phyloP scores from a whole-genome alignment of 2,888 invertebrate species.

The Pammene fasciana region DNA sequence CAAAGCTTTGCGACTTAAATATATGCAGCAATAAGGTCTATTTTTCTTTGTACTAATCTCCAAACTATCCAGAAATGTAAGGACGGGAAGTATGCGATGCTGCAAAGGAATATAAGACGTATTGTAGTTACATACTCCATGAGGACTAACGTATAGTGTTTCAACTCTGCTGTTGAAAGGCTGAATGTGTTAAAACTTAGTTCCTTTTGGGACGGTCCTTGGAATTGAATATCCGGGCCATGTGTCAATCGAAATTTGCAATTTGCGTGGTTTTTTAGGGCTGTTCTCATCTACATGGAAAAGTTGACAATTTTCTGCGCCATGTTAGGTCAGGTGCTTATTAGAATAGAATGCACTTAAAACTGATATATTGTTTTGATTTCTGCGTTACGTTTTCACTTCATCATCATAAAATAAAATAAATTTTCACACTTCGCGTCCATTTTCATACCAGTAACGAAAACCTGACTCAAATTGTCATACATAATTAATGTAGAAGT shows the following conservation, averaged over 20 bases:
- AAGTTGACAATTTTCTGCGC: background rate
- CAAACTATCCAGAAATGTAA: background rate
- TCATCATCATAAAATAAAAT: no score
- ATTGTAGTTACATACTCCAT: background rate
- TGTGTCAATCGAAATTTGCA: conserved; percentile 16
- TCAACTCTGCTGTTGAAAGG: background rate
- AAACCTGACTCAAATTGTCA: no score
- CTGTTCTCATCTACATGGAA: conserved; percentile 7
- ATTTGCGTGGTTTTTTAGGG: conserved; percentile 15
- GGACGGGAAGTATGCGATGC: background rate
- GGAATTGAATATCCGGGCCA: conserved; percentile 24
- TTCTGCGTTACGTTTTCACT: no score
- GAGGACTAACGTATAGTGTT: conserved; percentile 4
- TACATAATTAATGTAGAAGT: no score
- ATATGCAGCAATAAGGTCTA: background rate
- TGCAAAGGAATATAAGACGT: background rate
- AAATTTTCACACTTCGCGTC: no score
- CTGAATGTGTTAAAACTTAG: background rate
- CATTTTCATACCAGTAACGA: no score
- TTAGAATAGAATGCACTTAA: no score
- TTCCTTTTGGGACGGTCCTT: conserved; percentile 8
- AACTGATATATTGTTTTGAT: no score
- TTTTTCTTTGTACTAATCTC: background rate
- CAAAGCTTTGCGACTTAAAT: background rate
- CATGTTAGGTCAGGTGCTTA: background rate